Evolutionary conservation across 2,888 invertebrate species (phyloP), one percentile per base, ranked within the genome.

Genomic region (Acrobasis suavella): DNA sequence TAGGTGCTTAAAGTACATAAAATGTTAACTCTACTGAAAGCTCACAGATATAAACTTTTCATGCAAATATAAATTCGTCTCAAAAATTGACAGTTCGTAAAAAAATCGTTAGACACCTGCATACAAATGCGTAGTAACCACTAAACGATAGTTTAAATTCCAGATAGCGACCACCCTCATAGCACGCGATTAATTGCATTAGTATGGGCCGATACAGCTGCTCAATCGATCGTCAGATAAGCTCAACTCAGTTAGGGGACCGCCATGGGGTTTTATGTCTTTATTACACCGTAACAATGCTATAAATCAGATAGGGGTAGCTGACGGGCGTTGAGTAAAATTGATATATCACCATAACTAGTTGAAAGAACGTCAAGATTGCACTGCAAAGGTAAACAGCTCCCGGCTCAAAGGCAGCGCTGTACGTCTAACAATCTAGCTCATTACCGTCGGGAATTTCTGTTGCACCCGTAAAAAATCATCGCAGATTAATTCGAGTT

Each of bases 391-490:
- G 74, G 78, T 78, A 81, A 82, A 78, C 72, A 78, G 69, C 17
- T 42, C 42, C 42, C 22, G 14, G 42, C 42, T 80, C 81, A 85
- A 80, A 82, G 79, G 75, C 74, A 60, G 64, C 73, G 71, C 72
- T 74, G 69, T 71, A 72, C 71, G 71, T 67, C 76, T 82, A 82
- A 86, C 83, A 85, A 85, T 84, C 77, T 77, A 81, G 82, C 89
- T 89, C 87, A 89, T 89, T 89, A 90, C 83, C 73, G 75, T 72
- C 65, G 73, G 70, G 77, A 82, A 80, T 78, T 80, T 76, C 72
- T 78, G 81, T 85, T 81, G 73, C 76, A 72, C 72, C 76, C 77
- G 72, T 70, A 76, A 82, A 85, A 80, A 82, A 80, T 80, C 79
- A 72, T 75, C 65, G 68, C 77, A 81, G 81, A 85, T 87, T 85